A percentile compares a stretch with the other conserved stretches of the same genome.
Evolutionary conservation across 1,140 invertebrate genomes (phyloP).

Genomic region (Cryptotermes secundus): DNA sequence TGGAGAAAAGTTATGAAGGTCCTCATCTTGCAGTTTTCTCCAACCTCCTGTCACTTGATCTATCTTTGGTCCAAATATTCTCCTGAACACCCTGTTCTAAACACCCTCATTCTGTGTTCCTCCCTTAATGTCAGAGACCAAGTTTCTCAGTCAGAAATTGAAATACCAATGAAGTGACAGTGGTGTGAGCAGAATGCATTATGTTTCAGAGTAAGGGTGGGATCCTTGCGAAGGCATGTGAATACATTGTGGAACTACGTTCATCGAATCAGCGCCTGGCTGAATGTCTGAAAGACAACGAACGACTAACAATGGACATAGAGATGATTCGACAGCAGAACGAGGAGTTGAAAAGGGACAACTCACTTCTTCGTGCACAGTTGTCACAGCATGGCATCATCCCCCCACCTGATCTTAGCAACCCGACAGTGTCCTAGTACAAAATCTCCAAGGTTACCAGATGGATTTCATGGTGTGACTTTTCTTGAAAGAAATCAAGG

Average conservation of each 20-base stretch:
- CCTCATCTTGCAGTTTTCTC: too few species aligned
- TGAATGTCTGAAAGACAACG: slow-evolving; percentile 61
- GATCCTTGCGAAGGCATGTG: slow-evolving; percentile 93
- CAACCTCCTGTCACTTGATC: too few species aligned
- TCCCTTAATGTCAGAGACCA: too few species aligned
- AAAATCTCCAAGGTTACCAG: not conserved
- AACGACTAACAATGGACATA: slow-evolving; percentile 59
- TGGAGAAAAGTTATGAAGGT: too few species aligned
- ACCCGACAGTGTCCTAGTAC: slow-evolving; percentile 24
- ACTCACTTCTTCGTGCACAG: slow-evolving; percentile 55
- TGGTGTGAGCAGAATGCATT: not conserved
- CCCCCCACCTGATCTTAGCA: slow-evolving; percentile 17
- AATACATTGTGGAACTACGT: slow-evolving; percentile 87
- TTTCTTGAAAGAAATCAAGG: not conserved
- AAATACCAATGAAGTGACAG: not conserved
- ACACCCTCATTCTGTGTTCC: too few species aligned
- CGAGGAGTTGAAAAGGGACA: slow-evolving; percentile 62
- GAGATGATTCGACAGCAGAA: slow-evolving; percentile 58
- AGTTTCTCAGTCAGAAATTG: not conserved
- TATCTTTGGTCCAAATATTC: too few species aligned
- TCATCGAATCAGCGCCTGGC: slow-evolving; percentile 69
- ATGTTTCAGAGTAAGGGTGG: slow-evolving; percentile 86
- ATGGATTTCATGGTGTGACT: not conserved
- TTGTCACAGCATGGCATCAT: slow-evolving; percentile 43
- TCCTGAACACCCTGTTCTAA: too few species aligned